These are phyloP conservation scores for Acridotheres tristis DNA, from an alignment of 2,797 vertebrate genomes.

Conservation along the genomic window DNA sequence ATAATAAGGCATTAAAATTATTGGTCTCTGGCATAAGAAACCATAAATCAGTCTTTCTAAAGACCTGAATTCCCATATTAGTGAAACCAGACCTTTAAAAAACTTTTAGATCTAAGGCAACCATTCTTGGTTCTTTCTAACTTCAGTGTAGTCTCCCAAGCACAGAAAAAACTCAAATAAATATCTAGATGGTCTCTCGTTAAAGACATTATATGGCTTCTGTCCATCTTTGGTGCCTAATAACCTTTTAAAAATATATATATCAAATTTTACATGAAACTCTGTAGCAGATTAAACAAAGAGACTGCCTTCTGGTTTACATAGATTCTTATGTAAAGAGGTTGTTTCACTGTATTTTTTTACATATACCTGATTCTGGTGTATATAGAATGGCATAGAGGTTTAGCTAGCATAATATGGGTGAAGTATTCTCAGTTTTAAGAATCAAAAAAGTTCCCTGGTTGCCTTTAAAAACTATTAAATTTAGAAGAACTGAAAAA, in stretches of 20 bases:
- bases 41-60: neutral
- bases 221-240: neutral
- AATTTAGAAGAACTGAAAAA: neutral
- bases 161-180: neutral
- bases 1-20: neutral
- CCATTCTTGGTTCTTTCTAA: neutral
- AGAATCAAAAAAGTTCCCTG: neutral
- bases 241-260: neutral
- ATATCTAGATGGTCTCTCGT: neutral
- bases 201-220: neutral
- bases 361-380: neutral
- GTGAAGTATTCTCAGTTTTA: neutral
- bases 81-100: neutral
- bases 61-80: neutral
- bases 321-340: accelerated
- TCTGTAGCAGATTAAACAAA: neutral
- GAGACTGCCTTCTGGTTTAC: neutral
- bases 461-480: neutral
- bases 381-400: neutral
- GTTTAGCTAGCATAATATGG: neutral
- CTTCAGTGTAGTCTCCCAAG: neutral
- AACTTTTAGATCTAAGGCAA: neutral
- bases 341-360: neutral
- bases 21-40: neutral
- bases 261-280: neutral